phyloP scores from a whole-genome alignment of 2,113 vertebrate genomes.

The Tachysurus vachellii region DNA sequence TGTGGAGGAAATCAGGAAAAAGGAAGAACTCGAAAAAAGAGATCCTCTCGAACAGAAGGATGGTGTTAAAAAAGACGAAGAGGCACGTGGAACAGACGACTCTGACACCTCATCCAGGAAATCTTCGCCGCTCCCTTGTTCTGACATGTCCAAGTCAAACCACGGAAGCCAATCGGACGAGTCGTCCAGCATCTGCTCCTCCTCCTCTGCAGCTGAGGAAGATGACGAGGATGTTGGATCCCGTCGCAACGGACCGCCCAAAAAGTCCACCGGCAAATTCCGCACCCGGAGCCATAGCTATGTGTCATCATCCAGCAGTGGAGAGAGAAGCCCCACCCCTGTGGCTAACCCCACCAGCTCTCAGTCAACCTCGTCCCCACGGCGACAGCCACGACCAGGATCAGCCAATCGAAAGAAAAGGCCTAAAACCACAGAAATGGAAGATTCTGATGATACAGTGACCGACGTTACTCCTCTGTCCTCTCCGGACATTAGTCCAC shows the following conservation, averaged over 20 bases:
- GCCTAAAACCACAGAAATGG: slow-evolving; percentile 46
- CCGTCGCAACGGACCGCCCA: slow-evolving; percentile 68
- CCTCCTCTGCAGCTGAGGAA: slow-evolving; percentile 62
- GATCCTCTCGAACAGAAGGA: neutral
- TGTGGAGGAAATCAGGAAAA: neutral
- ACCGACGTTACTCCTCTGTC: slow-evolving; percentile 89
- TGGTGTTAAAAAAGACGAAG: neutral
- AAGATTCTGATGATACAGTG: slow-evolving; percentile 83
- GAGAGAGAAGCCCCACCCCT: slow-evolving; percentile 55
- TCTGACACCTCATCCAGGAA: slow-evolving; percentile 10
- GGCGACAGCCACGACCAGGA: slow-evolving; percentile 59
- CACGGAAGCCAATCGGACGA: slow-evolving; percentile 58
- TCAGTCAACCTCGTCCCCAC: slow-evolving; percentile 62
- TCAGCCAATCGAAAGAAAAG: slow-evolving; percentile 59
- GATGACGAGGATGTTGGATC: slow-evolving; percentile 61
- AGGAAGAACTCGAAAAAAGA: neutral
- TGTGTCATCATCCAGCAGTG: slow-evolving; percentile 65
- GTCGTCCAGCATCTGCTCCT: slow-evolving; percentile 48
- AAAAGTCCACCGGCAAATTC: slow-evolving; percentile 69
- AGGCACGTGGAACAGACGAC: neutral
- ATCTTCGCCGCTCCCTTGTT: slow-evolving; percentile 4
- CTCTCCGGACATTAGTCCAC: slow-evolving; percentile 82
- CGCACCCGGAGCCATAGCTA: slow-evolving; percentile 64
- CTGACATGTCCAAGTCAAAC: slow-evolving; percentile 45
- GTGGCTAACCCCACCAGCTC: slow-evolving; percentile 53